Evolutionary conservation across 2,888 invertebrate species (phyloP).

Genomic region (Apotomis turbidana): DNA sequence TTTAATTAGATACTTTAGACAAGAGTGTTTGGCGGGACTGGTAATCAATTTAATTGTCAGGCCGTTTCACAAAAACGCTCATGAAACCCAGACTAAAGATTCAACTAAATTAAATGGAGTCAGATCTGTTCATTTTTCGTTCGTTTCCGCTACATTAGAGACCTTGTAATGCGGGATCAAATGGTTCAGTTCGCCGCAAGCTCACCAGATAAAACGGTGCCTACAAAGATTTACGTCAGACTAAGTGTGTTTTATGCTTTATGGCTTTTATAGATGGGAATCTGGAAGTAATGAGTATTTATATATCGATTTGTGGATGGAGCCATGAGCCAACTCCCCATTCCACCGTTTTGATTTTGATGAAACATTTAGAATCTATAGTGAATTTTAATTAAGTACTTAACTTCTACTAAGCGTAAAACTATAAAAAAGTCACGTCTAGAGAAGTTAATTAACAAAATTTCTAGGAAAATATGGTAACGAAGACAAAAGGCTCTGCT

Average conservation of each 20-base stretch:
- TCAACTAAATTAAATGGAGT: conserved; percentile 32
- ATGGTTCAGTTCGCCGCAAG: conserved; percentile 34
- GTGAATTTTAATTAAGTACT: too few species aligned
- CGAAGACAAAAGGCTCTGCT: not conserved
- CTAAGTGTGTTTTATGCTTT: conserved; percentile 40
- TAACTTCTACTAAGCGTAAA: too few species aligned
- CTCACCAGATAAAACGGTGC: conserved; percentile 27
- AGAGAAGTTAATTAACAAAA: too few species aligned
- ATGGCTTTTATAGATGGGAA: conserved; percentile 32
- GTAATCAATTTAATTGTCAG: not conserved
- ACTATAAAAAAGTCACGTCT: too few species aligned
- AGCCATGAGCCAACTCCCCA: not conserved
- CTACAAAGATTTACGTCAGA: conserved; percentile 33
- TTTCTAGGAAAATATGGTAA: too few species aligned
- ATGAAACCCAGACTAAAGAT: conserved; percentile 14
- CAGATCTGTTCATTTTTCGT: conserved; percentile 33
- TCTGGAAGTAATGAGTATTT: conserved; percentile 27
- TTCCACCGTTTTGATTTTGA: not conserved
- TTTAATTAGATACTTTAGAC: too few species aligned
- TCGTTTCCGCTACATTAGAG: conserved; percentile 39
- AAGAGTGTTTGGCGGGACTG: not conserved
- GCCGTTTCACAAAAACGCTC: not conserved
- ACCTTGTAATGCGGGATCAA: conserved; percentile 33
- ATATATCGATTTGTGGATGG: not conserved
- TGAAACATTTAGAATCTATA: too few species aligned